Base-by-base conservation (phyloP, 2,797 vertebrate species). In the Sphenopsis melanotis region DNA sequence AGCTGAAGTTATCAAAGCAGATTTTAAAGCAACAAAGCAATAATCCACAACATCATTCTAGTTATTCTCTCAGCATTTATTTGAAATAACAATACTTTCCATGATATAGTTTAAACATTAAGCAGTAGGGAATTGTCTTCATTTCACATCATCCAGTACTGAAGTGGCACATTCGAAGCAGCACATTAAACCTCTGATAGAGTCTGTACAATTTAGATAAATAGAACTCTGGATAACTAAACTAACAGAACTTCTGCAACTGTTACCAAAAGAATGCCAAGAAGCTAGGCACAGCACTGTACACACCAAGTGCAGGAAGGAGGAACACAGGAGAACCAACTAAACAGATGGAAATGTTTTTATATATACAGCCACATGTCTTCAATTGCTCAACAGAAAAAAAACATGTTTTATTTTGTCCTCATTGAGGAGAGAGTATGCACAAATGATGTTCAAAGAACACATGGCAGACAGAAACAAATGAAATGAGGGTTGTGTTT, bases 371-470 rank as follows among this genome's bases (percentile, higher is more conserved):
- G 97, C 96, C 97, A 98, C 95, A 81, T 77, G 88, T 94, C 95
- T 97, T 97, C 87, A 95, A 96, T 78, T 94, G 77, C 95, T 96
- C 87, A 98, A 97, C 98, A 98, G 98, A 98, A 98, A 98, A 98
- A 98, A 57, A 98, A 97, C 78, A 97, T 97, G 97, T 98, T 98
- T 98, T 89, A 96, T 96, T 97, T 97, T 99, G 98, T 99, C 99
- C 99, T 99, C 99, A 99, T 97, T 99, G 99, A 99, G 99, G 98
- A 98, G 98, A 99, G 98, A 98, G 98, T 98, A 98, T 98, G 97
- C 97, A 97, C 72, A 97, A 97, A 97, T 84, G 92, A 98, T 96
- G 96, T 95, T 97, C 74, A 19, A 97, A 97, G 96, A 97, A 97
- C 97, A 98, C 96, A 92, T 95, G 93, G 93, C 81, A 76, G 86